phyloP scores from a whole-genome alignment of 2,113 vertebrate species.

The Ibidorhyncha struthersii region DNA sequence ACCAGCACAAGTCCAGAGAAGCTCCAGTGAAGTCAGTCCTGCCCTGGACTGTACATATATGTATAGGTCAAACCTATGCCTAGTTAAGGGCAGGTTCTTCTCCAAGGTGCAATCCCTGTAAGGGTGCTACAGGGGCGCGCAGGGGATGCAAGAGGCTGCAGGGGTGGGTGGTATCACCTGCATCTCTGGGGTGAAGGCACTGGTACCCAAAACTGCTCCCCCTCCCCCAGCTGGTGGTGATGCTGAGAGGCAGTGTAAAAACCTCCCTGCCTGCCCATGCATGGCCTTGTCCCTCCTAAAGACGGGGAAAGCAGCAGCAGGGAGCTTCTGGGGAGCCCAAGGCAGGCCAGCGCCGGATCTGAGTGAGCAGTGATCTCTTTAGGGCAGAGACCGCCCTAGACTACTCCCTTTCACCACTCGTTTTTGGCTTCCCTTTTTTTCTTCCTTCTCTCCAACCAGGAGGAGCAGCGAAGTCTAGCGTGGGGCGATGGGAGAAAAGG shows the following conservation, averaged over 20 bases:
- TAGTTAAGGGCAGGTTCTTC: neutral
- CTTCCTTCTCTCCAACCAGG: neutral
- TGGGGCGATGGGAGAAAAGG: neutral
- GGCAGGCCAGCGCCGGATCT: rapidly evolving
- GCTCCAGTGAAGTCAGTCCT: rapidly evolving
- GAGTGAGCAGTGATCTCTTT: neutral
- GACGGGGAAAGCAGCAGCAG: neutral
- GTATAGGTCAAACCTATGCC: neutral
- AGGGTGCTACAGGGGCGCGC: neutral
- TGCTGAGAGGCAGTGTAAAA: neutral
- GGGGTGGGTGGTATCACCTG: neutral
- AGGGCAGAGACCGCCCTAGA: neutral
- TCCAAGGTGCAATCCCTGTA: too few species aligned
- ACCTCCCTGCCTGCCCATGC: neutral
- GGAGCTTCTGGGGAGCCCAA: neutral
- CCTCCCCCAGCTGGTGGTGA: neutral
- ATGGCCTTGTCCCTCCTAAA: neutral
- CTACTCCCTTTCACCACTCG: neutral
- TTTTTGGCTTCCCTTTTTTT: neutral
- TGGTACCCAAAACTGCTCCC: neutral
- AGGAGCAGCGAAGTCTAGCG: neutral
- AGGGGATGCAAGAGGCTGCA: neutral
- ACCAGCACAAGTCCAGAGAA: neutral
- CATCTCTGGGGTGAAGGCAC: neutral
- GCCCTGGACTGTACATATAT: neutral